Base-by-base conservation (phyloP, 2,888 invertebrate genomes). In the Lasioglossum marginatum region DNA sequence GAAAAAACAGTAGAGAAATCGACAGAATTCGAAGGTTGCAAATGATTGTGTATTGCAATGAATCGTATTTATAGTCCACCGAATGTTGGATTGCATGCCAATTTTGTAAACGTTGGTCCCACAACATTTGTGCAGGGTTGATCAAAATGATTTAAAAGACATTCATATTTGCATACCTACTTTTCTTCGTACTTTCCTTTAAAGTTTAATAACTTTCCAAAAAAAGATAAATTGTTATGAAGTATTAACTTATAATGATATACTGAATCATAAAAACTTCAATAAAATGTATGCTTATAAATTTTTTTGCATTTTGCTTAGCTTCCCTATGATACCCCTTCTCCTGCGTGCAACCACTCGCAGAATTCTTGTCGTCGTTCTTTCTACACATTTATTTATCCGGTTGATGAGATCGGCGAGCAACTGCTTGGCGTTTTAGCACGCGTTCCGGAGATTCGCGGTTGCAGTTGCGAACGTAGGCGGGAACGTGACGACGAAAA, bases 401-500 rank as follows among this genome's bases (percentile, higher is more conserved):
- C 8, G 19, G 16, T 63, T 63, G 16, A 34, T 63, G 19, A 31
- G 2, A 63, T 63, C 31, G 63, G 6, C 63, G 19, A 68, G 48
- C 37, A 19, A 68, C 48, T 77, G 77, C 77, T 37, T 52, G 37
- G n/a, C 27, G 48, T 77, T 77, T 77, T 68, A 77, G 37, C 40
- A 40, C 37, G 52, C 78, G 63, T 83, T 71, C 43, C 43, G 8
- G 8, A 60, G 79, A 72, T 75, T 27, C 31, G 71, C 63, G 70
- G 74, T 43, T 68, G 70, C 70, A 71, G 57, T 77, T 48, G 48
- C 73, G 66, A 57, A 19, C 52, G 80, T 63, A 71, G 40, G 40
- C 66, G 68, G n/a, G 68, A 31, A 75, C 72, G 76, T 70, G 79
- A 83, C 48, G 48, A 31, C 60, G 63, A 72, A 81, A 87, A 82